These are phyloP conservation scores for Spinus olivaceus DNA, from an alignment of 2,797 vertebrate species.

Conservation along the genomic window DNA sequence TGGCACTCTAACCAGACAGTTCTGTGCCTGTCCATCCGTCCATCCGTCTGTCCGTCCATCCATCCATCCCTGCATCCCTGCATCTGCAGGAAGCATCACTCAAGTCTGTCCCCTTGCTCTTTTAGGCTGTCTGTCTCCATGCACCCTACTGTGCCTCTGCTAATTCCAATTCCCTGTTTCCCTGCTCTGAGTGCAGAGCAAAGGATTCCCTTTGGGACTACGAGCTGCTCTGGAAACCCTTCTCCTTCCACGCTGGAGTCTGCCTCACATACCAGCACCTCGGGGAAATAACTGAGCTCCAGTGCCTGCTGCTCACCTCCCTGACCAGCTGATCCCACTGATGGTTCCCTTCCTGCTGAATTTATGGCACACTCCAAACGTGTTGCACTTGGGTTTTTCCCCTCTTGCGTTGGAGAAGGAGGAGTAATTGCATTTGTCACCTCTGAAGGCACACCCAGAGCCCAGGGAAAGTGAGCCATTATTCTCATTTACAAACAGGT, in stretches of 20 bases:
- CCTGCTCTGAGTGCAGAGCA: not conserved
- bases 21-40: not conserved
- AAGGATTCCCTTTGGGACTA: not conserved
- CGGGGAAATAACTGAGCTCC: not conserved
- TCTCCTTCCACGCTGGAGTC: not conserved
- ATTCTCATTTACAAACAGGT: constrained; percentile 63
- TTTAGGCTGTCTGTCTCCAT: not conserved
- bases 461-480: constrained; percentile 31
- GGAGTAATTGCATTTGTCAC: constrained; percentile 47
- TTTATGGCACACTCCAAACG: not conserved
- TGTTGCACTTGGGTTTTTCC: not conserved
- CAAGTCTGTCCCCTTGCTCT: not conserved
- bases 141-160: not conserved
- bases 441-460: not conserved
- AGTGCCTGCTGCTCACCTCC: not conserved
- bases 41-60: no score
- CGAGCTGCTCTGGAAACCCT: not conserved
- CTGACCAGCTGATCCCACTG: not conserved
- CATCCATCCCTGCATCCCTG: no score
- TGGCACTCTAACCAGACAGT: not conserved
- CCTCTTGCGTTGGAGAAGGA: not conserved
- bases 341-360: not conserved
- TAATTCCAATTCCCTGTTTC: not conserved
- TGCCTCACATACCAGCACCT: not conserved
- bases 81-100: not conserved